These are phyloP conservation scores for Syritta pipiens DNA, from an alignment of 2,888 invertebrate genomes.

Conservation along the genomic window DNA sequence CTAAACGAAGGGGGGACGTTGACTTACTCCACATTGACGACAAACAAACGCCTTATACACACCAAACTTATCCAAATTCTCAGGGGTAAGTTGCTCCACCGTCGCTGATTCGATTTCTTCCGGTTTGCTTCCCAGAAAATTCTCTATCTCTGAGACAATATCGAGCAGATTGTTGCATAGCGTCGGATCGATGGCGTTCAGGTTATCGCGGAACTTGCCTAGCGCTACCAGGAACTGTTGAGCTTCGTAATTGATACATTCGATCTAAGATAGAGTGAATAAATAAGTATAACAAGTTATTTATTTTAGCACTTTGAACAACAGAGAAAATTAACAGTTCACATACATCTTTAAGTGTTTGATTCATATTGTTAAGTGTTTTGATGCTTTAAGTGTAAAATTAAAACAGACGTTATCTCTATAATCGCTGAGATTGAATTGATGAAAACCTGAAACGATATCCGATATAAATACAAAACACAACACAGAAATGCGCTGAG, in stretches of 20 bases:
- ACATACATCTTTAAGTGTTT: too few species aligned
- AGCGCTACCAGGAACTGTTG: slow-evolving; percentile 3
- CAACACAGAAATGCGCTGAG: too few species aligned
- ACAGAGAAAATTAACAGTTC: too few species aligned
- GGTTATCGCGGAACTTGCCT: background rate
- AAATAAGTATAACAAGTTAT: background rate
- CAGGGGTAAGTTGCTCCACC: background rate
- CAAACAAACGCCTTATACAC: slow-evolving; percentile 21
- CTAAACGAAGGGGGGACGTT: background rate
- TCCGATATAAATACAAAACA: too few species aligned
- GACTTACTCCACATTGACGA: slow-evolving; percentile 17
- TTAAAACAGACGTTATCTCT: too few species aligned
- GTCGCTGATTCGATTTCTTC: background rate
- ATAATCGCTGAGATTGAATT: too few species aligned
- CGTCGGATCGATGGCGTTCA: slow-evolving; percentile 71
- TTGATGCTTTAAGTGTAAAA: too few species aligned
- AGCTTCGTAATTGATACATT: background rate
- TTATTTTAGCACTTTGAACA: background rate
- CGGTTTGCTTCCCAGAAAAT: slow-evolving; percentile 72
- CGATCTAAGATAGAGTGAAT: background rate
- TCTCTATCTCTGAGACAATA: slow-evolving; percentile 73
- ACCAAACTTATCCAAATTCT: background rate
- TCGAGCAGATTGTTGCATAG: slow-evolving; percentile 71
- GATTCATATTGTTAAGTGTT: too few species aligned
- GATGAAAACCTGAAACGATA: too few species aligned